Evolutionary conservation across 2,113 vertebrate genomes (phyloP).

Genomic region (Genyomyrus donnyi): DNA sequence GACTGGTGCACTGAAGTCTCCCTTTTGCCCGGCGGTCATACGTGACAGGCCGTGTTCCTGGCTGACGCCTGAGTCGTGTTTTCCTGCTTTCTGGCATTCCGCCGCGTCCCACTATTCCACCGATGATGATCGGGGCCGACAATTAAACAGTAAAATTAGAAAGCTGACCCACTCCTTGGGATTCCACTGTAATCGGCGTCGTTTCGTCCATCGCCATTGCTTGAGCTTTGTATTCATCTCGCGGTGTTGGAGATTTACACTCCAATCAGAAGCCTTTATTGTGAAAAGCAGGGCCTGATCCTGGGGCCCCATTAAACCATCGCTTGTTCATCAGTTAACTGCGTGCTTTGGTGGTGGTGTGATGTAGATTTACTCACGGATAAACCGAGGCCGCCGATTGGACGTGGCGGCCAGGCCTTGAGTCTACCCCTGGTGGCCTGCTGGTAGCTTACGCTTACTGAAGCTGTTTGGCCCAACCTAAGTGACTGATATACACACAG

Average conservation of each 20-base stretch:
- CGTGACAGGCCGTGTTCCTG: neutral
- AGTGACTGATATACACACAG: neutral
- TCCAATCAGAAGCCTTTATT: neutral
- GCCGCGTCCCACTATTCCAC: neutral
- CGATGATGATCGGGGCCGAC: neutral
- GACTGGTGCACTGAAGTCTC: neutral
- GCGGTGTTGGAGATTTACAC: neutral
- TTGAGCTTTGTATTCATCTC: neutral
- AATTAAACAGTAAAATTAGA: neutral
- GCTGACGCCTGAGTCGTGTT: neutral
- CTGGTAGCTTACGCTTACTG: neutral
- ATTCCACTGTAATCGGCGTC: neutral
- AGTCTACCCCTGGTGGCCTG: conserved; percentile 8
- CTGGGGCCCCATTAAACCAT: neutral
- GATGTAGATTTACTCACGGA: conserved; percentile 11
- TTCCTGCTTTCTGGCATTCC: neutral
- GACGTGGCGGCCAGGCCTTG: neutral
- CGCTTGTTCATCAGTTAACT: neutral
- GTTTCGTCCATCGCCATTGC: no score
- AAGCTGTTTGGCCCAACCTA: neutral
- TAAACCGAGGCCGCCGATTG: neutral
- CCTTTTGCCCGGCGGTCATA: neutral
- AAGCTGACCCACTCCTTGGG: neutral
- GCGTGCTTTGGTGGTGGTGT: neutral
- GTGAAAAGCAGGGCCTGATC: neutral